Conservation (phyloP, 2,113 vertebrate species). For the Hyaena hyaena region DNA sequence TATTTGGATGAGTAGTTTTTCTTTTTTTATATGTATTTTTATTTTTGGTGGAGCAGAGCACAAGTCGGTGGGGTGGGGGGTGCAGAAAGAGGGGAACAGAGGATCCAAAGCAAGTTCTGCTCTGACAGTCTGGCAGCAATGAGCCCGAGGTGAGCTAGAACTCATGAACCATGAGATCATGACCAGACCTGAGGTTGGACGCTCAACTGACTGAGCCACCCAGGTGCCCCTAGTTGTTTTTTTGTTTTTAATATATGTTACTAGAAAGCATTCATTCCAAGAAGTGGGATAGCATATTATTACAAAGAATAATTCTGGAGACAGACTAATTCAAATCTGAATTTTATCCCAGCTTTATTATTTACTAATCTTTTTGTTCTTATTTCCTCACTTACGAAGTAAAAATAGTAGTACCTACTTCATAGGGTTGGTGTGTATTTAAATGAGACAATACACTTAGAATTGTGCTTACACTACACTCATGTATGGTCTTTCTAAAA, state of each 20-base stretch:
- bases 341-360: not conserved
- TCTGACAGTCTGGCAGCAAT: too few species aligned
- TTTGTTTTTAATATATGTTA: not conserved
- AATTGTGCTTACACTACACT: not conserved
- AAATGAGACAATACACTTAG: not conserved
- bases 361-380: not conserved
- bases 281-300: not conserved
- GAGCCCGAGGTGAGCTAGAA: too few species aligned
- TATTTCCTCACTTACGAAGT: not conserved
- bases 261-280: not conserved
- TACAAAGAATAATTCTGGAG: not conserved
- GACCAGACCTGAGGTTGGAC: too few species aligned
- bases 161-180: too few species aligned
- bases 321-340: not conserved
- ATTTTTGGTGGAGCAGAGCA: too few species aligned
- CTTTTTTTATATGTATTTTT: too few species aligned
- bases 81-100: too few species aligned
- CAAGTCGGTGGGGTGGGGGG: too few species aligned
- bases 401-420: not conserved
- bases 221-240: too few species aligned
- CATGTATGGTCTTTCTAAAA: not conserved
- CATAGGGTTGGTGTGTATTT: not conserved
- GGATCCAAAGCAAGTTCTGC: too few species aligned
- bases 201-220: too few species aligned
- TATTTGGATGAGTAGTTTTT: not conserved